A percentile compares a stretch with the other conserved stretches of the same genome.
These are phyloP conservation scores for Strigamia crassipes DNA, from an alignment of 2,888 invertebrate genomes.

Conservation along the genomic window DNA sequence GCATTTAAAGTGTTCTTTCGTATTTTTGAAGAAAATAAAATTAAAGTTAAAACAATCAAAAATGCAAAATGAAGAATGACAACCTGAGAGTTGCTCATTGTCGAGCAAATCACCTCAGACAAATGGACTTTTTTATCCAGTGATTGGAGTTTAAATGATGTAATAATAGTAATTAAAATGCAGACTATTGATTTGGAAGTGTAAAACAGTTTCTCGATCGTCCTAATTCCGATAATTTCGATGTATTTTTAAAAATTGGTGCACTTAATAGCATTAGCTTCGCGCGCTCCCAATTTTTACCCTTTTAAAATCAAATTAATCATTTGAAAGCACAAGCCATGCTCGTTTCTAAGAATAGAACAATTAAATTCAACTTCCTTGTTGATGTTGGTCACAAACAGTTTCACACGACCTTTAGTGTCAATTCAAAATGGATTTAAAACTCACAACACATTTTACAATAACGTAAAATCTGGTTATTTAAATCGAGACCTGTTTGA, in stretches of 20 bases:
- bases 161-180: no score
- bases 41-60: no score
- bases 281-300: conserved; percentile 1
- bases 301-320: conserved; percentile 31
- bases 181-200: no score
- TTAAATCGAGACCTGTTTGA: not conserved
- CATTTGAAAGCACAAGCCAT: conserved; percentile 1
- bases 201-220: no score
- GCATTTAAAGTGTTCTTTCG: no score
- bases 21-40: no score
- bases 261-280: not conserved
- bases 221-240: not conserved
- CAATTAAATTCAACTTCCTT: conserved; percentile 23
- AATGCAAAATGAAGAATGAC: no score
- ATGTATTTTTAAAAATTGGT: not conserved
- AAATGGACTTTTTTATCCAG: no score
- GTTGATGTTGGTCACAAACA: not conserved
- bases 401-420: conserved; percentile 10
- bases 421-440: not conserved
- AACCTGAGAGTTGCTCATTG: no score
- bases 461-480: not conserved
- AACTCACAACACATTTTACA: not conserved
- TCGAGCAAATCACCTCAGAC: no score
- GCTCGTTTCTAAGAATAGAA: conserved; percentile 13
- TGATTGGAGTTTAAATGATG: no score